A percentile compares a stretch with the other conserved stretches of the same genome.
These are phyloP conservation scores for Xerus rutilus DNA, from an alignment of 2,797 vertebrate species.

Conservation along the genomic window DNA sequence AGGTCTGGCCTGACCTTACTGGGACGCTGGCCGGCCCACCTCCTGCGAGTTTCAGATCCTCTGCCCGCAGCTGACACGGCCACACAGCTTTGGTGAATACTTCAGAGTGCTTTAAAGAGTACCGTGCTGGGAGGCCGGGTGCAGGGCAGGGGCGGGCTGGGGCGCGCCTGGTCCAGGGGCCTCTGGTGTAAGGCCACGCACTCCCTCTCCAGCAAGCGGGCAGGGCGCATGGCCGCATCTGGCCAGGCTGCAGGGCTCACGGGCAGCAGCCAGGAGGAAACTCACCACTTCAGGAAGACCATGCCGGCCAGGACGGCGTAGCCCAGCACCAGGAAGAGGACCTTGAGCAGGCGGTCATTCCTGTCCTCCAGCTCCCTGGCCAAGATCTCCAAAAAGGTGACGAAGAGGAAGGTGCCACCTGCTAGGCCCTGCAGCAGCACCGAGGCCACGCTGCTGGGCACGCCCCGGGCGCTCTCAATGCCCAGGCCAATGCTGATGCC, in stretches of 20 bases:
- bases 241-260: neutral
- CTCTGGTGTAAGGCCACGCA: neutral
- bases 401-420: slow-evolving; percentile 94
- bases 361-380: slow-evolving; percentile 95
- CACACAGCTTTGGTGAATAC: slow-evolving; percentile 46
- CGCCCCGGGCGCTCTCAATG: slow-evolving; percentile 90
- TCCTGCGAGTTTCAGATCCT: fast-evolving
- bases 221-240: fast-evolving
- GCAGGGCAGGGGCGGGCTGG: neutral
- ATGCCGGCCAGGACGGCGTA: slow-evolving; percentile 91
- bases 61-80: neutral
- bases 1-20: neutral
- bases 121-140: neutral
- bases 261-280: fast-evolving
- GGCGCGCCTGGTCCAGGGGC: neutral
- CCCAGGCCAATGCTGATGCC: slow-evolving; percentile 92
- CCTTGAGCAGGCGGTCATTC: slow-evolving; percentile 93
- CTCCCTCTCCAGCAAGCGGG: neutral
- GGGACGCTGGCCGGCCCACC: fast-evolving
- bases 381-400: slow-evolving; percentile 97
- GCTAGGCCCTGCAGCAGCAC: slow-evolving; percentile 95
- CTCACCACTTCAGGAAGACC: slow-evolving; percentile 94
- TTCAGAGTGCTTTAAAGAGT: slow-evolving; percentile 27
- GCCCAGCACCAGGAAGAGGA: slow-evolving; percentile 94
- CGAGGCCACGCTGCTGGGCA: slow-evolving; percentile 89